Percentiles rank a stretch among this genome's conserved stretches.
Evolutionary conservation across 2,113 vertebrate genomes (phyloP).

Genomic region (Gnathonemus echidnorhynchus): DNA sequence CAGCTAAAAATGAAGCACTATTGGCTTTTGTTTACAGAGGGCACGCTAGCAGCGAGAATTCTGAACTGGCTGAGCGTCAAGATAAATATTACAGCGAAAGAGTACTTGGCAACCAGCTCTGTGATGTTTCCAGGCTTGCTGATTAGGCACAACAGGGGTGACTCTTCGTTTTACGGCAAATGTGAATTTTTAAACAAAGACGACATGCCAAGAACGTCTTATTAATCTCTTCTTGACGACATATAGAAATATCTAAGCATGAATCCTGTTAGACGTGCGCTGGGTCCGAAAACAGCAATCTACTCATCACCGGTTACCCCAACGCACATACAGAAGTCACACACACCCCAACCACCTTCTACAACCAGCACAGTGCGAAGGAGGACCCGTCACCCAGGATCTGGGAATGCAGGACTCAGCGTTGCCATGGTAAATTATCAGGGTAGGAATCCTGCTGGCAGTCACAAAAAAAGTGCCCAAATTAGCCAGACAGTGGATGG

Average conservation of each 20-base stretch:
- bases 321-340: too few species aligned
- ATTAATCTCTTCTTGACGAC: background rate
- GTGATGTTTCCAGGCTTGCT: conserved; percentile 18
- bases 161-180: conserved; percentile 11
- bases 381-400: background rate
- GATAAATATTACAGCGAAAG: conserved; percentile 14
- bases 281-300: background rate
- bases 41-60: background rate
- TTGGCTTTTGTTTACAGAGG: background rate
- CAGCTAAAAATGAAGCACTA: background rate
- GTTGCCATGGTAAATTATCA: conserved; percentile 7
- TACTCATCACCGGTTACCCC: background rate
- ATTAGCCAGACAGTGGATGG: background rate
- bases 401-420: background rate
- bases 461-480: background rate
- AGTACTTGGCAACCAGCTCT: conserved; percentile 2
- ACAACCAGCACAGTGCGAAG: background rate
- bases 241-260: background rate
- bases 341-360: background rate
- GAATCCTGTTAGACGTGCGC: background rate
- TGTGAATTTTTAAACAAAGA: conserved; percentile 17
- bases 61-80: conserved; percentile 10
- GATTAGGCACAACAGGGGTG: conserved; percentile 21
- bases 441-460: background rate
- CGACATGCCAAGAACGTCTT: conserved; percentile 4